Conservation (phyloP, 2,113 vertebrate genomes). For the Chloroceryle aenea region DNA sequence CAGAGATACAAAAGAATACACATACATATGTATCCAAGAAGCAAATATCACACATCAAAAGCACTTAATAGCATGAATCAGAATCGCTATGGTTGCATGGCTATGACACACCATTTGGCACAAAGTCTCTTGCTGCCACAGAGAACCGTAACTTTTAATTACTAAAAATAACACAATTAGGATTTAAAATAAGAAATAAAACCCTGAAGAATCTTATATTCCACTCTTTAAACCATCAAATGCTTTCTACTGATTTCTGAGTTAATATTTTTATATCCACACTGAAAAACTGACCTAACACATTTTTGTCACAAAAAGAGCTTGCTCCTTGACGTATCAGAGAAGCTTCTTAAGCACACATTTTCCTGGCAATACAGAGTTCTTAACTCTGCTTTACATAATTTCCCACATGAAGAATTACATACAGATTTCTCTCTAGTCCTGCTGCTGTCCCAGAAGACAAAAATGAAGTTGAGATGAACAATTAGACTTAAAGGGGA, state of each 20-base stretch:
- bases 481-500: background rate
- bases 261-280: background rate
- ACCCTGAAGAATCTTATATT: background rate
- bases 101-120: background rate
- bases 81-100: too few species aligned
- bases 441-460: background rate
- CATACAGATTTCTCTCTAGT: background rate
- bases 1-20: background rate
- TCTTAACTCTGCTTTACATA: background rate
- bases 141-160: background rate
- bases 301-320: background rate
- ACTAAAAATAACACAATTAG: background rate
- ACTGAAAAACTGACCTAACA: background rate
- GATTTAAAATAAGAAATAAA: background rate
- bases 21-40: background rate
- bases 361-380: background rate
- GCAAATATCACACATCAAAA: background rate
- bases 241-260: background rate
- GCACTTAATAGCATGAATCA: background rate
- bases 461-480: background rate
- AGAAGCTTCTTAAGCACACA: background rate
- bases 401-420: background rate
- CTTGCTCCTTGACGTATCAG: background rate
- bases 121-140: background rate
- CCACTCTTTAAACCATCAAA: background rate